Base-by-base conservation (phyloP, 2,888 invertebrate genomes). In the Metalampra italica region DNA sequence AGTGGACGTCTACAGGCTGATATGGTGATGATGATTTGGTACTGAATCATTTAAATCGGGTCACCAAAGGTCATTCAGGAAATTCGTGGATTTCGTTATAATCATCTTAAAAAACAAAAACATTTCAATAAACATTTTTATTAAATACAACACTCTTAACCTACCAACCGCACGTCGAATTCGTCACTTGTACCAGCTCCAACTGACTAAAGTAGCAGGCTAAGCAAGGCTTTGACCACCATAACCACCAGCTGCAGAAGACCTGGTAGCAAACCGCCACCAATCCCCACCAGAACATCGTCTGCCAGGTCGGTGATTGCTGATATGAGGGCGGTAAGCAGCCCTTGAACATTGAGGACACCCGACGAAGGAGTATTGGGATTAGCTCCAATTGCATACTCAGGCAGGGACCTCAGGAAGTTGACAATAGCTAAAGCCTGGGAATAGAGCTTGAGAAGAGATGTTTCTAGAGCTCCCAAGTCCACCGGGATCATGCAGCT, bases 391-490 rank as follows among this genome's bases (percentile, higher is more conserved):
- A 66, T 53, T 0, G 82, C 82, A 55, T 89, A 89, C 46, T 89
- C 88, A 0, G 88, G 88, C 2, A 89, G 44, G 0, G 76, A 66
- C 7, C 78, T 64, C 0, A 88, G 43, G 64, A 88, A 89, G 50
- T 89, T 89, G 0, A 89, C 83, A 0, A 89, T 89, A 0, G 88
- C 89, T 0, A 89, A 53, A 0, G 88, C 88, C 52, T 89, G 88
- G 0, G 88, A 88, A 40, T 89, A 89, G 0, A 89, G 64, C 29
- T 88, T 89, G 0, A 89, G 62, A 0, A 89, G 56, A 0, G 86
- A 86, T 0, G 88, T 88, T 42, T 89, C 89, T 38, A 89, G 55
- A 0, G 88, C 87, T 0, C 82, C 77, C 0, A 89, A 52, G 49
- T 89, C 88, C 0, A 89, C 82, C 0, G 88, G 88, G 7, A 89